Conservation (phyloP, 2,888 invertebrate species). For the Andrena trimmerana region DNA sequence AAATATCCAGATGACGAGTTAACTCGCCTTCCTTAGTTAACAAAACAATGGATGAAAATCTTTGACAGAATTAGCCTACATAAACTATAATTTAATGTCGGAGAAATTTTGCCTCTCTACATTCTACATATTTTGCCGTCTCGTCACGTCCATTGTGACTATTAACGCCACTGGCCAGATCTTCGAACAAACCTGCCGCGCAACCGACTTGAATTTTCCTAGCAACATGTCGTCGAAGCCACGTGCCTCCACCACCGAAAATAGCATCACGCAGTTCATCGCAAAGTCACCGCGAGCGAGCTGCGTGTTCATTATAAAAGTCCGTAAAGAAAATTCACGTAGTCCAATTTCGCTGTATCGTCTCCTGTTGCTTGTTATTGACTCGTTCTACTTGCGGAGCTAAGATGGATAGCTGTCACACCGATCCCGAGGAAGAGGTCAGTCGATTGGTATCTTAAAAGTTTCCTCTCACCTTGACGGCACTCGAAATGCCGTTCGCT, state of each 20-base stretch:
- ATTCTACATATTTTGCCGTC: too few species aligned
- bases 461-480: conserved; percentile 1
- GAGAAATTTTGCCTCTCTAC: too few species aligned
- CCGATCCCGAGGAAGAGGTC: conserved; percentile 59
- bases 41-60: too few species aligned
- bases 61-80: too few species aligned
- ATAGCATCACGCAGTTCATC: conserved; percentile 44
- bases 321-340: conserved; percentile 13
- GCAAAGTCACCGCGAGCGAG: conserved; percentile 50
- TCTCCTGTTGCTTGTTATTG: neutral
- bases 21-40: too few species aligned
- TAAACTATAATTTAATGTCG: too few species aligned
- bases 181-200: neutral
- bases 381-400: neutral
- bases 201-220: conserved; percentile 32
- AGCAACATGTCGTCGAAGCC: conserved; percentile 42
- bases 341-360: neutral
- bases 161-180: neutral
- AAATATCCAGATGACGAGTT: too few species aligned
- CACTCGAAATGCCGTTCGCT: neutral
- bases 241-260: conserved; percentile 58
- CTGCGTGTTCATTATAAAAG: conserved; percentile 34
- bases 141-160: too few species aligned
- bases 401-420: conserved; percentile 34
- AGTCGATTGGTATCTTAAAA: conserved; percentile 31